Base-by-base conservation (phyloP, 1,140 invertebrate genomes). In the Dendroctonus valens region DNA sequence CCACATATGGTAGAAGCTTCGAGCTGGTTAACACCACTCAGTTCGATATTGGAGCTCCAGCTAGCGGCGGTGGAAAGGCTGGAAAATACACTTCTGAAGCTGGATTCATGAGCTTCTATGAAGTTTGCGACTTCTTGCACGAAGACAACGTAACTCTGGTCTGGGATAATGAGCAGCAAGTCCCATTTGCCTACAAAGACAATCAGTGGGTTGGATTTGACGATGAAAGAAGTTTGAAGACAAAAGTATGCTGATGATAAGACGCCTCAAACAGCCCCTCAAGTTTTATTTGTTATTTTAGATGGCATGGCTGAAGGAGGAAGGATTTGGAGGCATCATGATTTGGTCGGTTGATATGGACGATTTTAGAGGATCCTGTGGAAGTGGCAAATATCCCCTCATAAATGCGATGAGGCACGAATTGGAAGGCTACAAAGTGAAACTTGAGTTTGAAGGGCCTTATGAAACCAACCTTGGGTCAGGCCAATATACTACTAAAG, bases 131-230 rank as follows among this genome's bases (percentile, higher is more conserved):
- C 71, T 96, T 97, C 83, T 79, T 98, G 7, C 87, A 91, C 51
- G 90, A 89, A 72, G 91, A 93, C 65, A 96, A 97, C 75, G 95
- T 94, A 0, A 96, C 93, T 0, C 82, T 97, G 0, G 93, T 97
- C 0, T 97, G 95, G 94, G 94, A 97, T 74, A 96, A 94, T 70
- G 94, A 97, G 77, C 94, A 96, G 77, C 93, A 94, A 82, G 94
- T 95, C 60, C 96, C 93, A 42, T 97, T 96, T 77, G 93, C 94
- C 2, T 96, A 96, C 79, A 86, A 87, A 68, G 89, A 86, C 5
- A 89, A 96, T 78, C 94, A 97, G 72, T 97, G 95, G 95, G 91
- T 97, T 59, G 94, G 94, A 59, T 98, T 97, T 76, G 95, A 98
- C 76, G 95, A 97, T 74, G 93, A 95, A 73, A 86, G 94, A 69